A percentile compares a stretch with the other conserved stretches of the same genome.
Conservation (phyloP, 2,797 vertebrate genomes). For the Poecilia wingei region DNA sequence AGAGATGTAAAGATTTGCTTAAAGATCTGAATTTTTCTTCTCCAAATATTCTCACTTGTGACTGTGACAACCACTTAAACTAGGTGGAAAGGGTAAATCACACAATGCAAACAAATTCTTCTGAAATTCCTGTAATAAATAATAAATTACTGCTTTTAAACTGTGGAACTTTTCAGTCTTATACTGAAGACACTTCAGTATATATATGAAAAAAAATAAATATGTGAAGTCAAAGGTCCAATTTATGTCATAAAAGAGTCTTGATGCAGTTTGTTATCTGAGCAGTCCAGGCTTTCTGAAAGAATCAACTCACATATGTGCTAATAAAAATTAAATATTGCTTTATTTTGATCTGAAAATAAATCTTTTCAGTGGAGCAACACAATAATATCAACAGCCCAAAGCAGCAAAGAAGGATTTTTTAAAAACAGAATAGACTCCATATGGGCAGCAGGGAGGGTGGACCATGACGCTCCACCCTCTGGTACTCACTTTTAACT, state of each 20-base stretch:
- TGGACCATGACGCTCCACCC: constrained; percentile 57
- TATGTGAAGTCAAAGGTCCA: not conserved
- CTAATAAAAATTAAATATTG: not conserved
- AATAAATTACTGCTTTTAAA: not conserved
- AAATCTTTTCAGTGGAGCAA: constrained; percentile 26
- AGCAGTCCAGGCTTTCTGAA: not conserved
- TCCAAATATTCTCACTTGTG: not conserved
- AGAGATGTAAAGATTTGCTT: not conserved
- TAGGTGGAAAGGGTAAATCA: too few species aligned
- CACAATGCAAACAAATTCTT: not conserved
- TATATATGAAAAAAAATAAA: not conserved
- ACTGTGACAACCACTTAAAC: not conserved
- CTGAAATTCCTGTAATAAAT: not conserved
- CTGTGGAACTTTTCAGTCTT: not conserved
- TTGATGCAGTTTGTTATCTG: not conserved
- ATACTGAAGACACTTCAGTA: not conserved
- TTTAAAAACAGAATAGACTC: constrained; percentile 17
- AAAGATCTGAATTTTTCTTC: not conserved
- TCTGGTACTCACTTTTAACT: constrained; percentile 68
- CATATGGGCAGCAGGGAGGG: constrained; percentile 20
- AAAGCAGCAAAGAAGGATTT: constrained; percentile 26
- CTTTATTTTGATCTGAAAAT: constrained; percentile 10
- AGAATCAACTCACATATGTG: not conserved
- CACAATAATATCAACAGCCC: constrained; percentile 49
- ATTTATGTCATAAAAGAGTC: not conserved